These are phyloP conservation scores for Trinorchestia longiramus DNA, from an alignment of 1,140 invertebrate species.

Conservation along the genomic window DNA sequence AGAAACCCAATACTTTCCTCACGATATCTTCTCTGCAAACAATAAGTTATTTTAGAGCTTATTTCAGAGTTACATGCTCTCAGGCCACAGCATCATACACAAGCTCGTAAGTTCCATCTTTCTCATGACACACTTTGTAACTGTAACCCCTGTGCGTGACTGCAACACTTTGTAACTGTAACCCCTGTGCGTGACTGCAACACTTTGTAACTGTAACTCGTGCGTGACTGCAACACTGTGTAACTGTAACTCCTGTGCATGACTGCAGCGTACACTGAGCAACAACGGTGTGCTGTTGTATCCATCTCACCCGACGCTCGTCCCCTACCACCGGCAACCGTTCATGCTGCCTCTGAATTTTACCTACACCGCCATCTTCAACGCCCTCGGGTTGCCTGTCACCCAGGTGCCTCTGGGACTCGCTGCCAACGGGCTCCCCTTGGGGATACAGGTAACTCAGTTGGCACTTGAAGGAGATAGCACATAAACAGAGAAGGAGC, in stretches of 20 bases:
- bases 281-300: slow-evolving; percentile 87
- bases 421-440: slow-evolving; percentile 84
- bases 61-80: too few relatives aligned
- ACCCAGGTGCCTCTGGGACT: slow-evolving; percentile 91
- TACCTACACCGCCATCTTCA: slow-evolving; percentile 89
- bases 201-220: too few relatives aligned
- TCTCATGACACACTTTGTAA: too few relatives aligned
- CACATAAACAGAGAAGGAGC: too few relatives aligned
- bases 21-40: too few relatives aligned
- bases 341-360: slow-evolving; percentile 81
- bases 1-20: too few relatives aligned
- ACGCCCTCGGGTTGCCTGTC: slow-evolving; percentile 85
- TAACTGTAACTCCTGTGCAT: not conserved
- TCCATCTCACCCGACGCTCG: slow-evolving; percentile 82
- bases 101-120: too few relatives aligned
- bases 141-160: too few relatives aligned
- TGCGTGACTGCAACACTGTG: too few relatives aligned
- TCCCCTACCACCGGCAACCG: slow-evolving; percentile 87
- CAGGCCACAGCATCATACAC: too few relatives aligned
- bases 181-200: slow-evolving; percentile 18
- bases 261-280: slow-evolving; percentile 73
- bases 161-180: too few relatives aligned
- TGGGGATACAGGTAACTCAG: slow-evolving; percentile 71
- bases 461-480: not conserved
- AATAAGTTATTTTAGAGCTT: too few relatives aligned